Evolutionary conservation across 2,113 vertebrate species (phyloP), one percentile per base, ranked within the genome.

Genomic region (Madoqua kirkii): DNA sequence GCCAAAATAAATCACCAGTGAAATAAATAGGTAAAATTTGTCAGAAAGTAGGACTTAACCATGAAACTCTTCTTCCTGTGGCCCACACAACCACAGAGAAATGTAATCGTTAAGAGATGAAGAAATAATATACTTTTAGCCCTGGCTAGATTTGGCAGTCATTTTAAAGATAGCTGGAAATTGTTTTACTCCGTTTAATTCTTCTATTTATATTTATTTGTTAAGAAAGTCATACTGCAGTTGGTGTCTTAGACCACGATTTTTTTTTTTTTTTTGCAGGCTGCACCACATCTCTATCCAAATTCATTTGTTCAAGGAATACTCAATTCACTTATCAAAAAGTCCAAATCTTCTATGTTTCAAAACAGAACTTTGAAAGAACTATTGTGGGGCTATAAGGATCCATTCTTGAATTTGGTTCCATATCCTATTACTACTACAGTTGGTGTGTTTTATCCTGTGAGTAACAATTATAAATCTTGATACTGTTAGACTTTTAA

Each of bases 351-450:
- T 6, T 55, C 97, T 0, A 98, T 99, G 93, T 99, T 99, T 96
- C 99, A 99, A 96, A 98, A 5, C 0, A 99, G 99, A 96, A 99
- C 98, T 33, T 98, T 99, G 88, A 99, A 93, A 67, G 99, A 99
- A 90, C 1, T 99, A 7, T 96, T 99, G 43, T 99, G 99, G 99
- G 99, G 99, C 17, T 99, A 99, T 94, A 74, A 0, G 0, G 99
- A 99, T 96, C 99, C 99, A 7, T 98, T 99, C 93, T 87, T 99
- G 93, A 21, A 23, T 45, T n/a, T 87, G 40, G 7, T 99, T 31
- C 98, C 98, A 23, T 23, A 98, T 2, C 3, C 87, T 8, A 0
- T 99, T 81, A 16, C 95, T 2, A 14, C 0, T 0, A 64, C 3
- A 0, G 0, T 99, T 33, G 99, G 99, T 48, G 74, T 99, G 5